These are phyloP conservation scores for Pediacus dermestoides DNA, from an alignment of 2,888 invertebrate species.

Conservation along the genomic window DNA sequence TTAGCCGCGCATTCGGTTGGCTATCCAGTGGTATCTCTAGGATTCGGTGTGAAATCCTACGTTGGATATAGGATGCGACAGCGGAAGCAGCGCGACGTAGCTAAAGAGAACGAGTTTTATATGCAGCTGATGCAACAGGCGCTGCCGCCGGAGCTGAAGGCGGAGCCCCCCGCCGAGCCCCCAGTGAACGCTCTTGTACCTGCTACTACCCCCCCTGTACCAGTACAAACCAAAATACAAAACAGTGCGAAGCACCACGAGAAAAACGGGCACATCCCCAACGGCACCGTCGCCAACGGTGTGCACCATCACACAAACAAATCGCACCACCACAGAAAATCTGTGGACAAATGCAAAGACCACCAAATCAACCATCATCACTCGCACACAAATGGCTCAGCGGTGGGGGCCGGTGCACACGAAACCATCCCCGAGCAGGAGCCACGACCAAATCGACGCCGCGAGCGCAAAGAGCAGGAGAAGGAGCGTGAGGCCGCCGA, in stretches of 20 bases:
- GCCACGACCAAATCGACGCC: slow-evolving; percentile 26
- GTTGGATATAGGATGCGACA: slow-evolving; percentile 79
- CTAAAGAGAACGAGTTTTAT: slow-evolving; percentile 93
- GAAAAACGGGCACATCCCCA: slow-evolving; percentile 47
- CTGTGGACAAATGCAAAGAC: slow-evolving; percentile 5
- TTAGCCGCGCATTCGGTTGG: slow-evolving; percentile 88
- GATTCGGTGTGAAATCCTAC: slow-evolving; percentile 93
- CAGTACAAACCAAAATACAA: slow-evolving; percentile 34
- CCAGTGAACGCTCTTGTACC: slow-evolving; percentile 27
- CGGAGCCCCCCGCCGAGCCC: slow-evolving; percentile 28
- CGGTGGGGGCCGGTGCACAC: slow-evolving; percentile 35
- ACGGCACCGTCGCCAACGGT: slow-evolving; percentile 45
- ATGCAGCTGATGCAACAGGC: slow-evolving; percentile 89
- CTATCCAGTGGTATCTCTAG: slow-evolving; percentile 63
- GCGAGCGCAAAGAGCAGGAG: slow-evolving; percentile 50
- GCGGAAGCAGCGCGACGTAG: slow-evolving; percentile 88
- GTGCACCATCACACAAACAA: slow-evolving; percentile 18
- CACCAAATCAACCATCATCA: slow-evolving; percentile 12
- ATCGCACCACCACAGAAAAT: slow-evolving; percentile 16
- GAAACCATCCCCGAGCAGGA: slow-evolving; percentile 15
- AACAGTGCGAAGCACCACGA: slow-evolving; percentile 38
- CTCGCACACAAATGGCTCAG: slow-evolving; percentile 42
- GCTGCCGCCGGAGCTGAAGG: slow-evolving; percentile 59
- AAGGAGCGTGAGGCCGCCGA: slow-evolving; percentile 51
- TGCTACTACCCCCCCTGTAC: slow-evolving; percentile 22